phyloP scores from a whole-genome alignment of 2,113 vertebrate genomes.

The Rhynchopsitta pachyrhyncha region DNA sequence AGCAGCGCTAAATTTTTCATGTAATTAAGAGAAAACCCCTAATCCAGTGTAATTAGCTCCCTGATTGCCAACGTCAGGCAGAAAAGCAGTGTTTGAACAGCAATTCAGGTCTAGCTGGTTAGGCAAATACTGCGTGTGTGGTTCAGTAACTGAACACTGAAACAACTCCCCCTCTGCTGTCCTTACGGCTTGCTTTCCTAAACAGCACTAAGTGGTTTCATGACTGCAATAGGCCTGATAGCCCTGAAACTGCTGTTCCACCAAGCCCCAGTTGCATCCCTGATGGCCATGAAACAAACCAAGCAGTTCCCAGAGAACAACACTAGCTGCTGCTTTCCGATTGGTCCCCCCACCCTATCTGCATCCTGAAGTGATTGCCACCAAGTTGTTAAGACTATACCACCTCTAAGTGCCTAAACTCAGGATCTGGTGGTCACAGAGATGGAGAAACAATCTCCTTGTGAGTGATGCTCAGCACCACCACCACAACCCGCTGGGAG shows the following conservation, averaged over 20 bases:
- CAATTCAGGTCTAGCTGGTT: conserved; percentile 68
- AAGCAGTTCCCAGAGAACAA: not conserved
- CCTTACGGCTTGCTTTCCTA: not conserved
- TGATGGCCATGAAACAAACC: not conserved
- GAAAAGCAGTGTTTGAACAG: conserved; percentile 76
- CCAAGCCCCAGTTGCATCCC: not conserved
- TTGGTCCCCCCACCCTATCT: rapidly evolving
- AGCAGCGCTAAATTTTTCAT: conserved; percentile 72
- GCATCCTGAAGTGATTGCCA: not conserved
- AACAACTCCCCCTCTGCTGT: not conserved
- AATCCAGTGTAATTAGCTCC: conserved; percentile 81
- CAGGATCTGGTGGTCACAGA: not conserved
- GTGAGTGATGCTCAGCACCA: not conserved
- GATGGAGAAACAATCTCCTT: not conserved
- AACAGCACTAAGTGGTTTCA: not conserved
- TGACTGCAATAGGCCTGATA: not conserved
- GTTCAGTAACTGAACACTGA: not conserved
- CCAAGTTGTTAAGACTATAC: not conserved
- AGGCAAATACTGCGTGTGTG: conserved; percentile 68
- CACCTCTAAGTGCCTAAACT: not conserved
- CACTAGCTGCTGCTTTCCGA: rapidly evolving
- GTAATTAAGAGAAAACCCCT: conserved; percentile 80
- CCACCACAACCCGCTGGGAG: not conserved
- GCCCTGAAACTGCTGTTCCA: not conserved
- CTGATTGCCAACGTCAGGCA: conserved; percentile 74